Conservation (phyloP, 1,140 invertebrate genomes). For the Macrosteles quadrilineatus region DNA sequence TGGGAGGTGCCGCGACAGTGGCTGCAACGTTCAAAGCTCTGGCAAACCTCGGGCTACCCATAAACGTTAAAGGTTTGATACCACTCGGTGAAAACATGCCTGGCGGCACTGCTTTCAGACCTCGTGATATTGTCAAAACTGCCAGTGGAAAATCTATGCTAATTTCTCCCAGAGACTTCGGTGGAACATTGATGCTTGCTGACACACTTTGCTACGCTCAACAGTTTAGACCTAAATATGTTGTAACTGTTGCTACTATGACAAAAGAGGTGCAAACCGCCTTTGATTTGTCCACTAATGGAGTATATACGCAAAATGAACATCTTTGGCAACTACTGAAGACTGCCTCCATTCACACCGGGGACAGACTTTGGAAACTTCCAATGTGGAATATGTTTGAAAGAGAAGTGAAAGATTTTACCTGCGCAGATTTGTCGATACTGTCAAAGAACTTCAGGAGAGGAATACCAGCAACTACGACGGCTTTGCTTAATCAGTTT, state of each 20-base stretch:
- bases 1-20: conserved; percentile 66
- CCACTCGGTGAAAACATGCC: conserved; percentile 68
- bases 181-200: conserved; percentile 63
- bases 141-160: conserved; percentile 67
- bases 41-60: conserved; percentile 55
- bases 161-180: conserved; percentile 66
- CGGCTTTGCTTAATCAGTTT: conserved; percentile 62
- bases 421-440: conserved; percentile 29
- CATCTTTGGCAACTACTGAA: conserved; percentile 54
- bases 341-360: conserved; percentile 56
- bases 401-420: conserved; percentile 46
- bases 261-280: conserved; percentile 40
- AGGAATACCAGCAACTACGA: conserved; percentile 58
- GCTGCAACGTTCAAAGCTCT: conserved; percentile 58
- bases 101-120: conserved; percentile 60
- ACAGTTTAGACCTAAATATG: conserved; percentile 53
- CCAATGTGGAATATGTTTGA: conserved; percentile 60
- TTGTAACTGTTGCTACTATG: conserved; percentile 63
- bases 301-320: conserved; percentile 58
- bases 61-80: conserved; percentile 59
- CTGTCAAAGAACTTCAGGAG: conserved; percentile 24
- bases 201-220: conserved; percentile 61
- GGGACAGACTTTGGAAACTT: conserved; percentile 68
- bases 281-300: conserved; percentile 57
- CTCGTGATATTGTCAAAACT: conserved; percentile 65